phyloP scores from a whole-genome alignment of 1,140 invertebrate genomes.

The Drosophila rufa region DNA sequence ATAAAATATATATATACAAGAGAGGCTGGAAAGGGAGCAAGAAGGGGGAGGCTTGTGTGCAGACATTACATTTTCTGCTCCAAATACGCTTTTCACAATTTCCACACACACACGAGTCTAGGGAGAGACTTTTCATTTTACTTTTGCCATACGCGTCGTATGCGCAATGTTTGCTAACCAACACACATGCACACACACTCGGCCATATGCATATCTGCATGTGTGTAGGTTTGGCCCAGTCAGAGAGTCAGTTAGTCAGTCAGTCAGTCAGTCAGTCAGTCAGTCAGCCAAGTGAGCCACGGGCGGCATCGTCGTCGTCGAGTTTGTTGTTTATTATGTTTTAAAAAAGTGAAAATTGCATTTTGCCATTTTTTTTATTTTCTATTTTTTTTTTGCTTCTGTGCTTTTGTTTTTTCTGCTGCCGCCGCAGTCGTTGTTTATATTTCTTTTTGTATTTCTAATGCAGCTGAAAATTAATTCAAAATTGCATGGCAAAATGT shows the following conservation, averaged over 20 bases:
- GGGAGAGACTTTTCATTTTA: constrained; percentile 66
- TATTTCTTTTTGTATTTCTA: constrained; percentile 45
- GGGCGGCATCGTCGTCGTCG: constrained; percentile 14
- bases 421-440: neutral
- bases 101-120: constrained; percentile 44
- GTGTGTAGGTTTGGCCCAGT: constrained; percentile 46
- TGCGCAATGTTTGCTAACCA: constrained; percentile 72
- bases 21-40: neutral
- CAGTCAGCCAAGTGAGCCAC: constrained; percentile 56
- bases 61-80: constrained; percentile 82
- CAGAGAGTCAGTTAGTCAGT: constrained; percentile 50
- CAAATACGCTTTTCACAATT: constrained; percentile 82
- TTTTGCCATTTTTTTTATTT: constrained; percentile 37
- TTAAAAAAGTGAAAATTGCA: constrained; percentile 81
- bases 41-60: constrained; percentile 1
- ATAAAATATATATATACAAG: constrained; percentile 2
- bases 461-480: constrained; percentile 69
- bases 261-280: constrained; percentile 36
- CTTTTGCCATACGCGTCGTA: constrained; percentile 71
- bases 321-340: constrained; percentile 51
- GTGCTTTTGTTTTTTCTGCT: constrained; percentile 2
- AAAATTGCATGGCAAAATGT: constrained; percentile 32
- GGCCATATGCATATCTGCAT: constrained; percentile 28
- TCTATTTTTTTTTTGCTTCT: neutral
- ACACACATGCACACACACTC: constrained; percentile 36